Conservation (phyloP, 1,140 invertebrate species). For the Chrysomallon squamiferum region DNA sequence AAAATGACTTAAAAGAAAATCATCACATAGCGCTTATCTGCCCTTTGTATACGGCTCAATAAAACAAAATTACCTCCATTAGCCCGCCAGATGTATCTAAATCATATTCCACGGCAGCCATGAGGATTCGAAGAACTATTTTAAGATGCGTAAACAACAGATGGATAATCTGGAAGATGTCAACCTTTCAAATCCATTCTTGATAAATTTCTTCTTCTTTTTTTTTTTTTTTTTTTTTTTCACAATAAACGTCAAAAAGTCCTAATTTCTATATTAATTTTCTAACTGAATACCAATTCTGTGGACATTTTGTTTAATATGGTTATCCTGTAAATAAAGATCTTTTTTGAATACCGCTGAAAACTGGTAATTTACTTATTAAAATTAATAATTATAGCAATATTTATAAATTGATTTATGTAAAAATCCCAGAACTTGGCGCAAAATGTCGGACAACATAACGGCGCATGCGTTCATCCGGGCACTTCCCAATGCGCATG, state of each 20-base stretch:
- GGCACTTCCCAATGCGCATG: slow-evolving; percentile 27
- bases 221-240: too few species aligned
- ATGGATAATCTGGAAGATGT: background rate
- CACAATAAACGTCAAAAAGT: slow-evolving; percentile 5
- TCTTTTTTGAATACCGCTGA: background rate
- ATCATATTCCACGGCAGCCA: slow-evolving; percentile 67
- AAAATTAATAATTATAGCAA: slow-evolving; percentile 9
- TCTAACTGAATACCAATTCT: slow-evolving; percentile 3
- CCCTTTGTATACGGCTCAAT: slow-evolving; percentile 4
- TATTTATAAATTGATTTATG: slow-evolving; percentile 10
- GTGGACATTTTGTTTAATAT: background rate
- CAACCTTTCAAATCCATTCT: background rate
- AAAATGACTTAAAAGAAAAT: too few species aligned
- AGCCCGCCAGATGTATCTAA: slow-evolving; percentile 71
- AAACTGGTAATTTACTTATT: slow-evolving; percentile 1
- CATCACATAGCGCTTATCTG: slow-evolving; percentile 13
- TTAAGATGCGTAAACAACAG: background rate
- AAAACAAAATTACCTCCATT: slow-evolving; percentile 70
- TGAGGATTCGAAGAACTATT: slow-evolving; percentile 72
- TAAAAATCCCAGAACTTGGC: slow-evolving; percentile 39
- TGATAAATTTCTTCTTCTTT: background rate
- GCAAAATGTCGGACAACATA: slow-evolving; percentile 49
- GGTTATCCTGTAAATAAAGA: background rate
- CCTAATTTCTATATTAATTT: background rate
- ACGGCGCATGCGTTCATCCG: slow-evolving; percentile 51